Evolutionary conservation across 2,888 invertebrate species (phyloP).

Genomic region (Dasysyrphus tricinctus): DNA sequence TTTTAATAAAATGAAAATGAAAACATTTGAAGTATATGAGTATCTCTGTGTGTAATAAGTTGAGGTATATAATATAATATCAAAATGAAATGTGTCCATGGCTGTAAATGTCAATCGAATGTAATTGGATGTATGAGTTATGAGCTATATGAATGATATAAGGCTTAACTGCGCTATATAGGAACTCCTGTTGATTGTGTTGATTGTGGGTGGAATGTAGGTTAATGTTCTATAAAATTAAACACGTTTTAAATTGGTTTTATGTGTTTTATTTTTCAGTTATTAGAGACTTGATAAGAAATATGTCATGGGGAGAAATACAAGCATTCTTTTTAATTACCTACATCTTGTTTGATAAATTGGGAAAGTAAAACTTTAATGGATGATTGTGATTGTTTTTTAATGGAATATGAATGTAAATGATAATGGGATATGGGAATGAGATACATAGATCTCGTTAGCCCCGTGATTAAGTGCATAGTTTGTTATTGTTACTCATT

Average conservation of each 20-base stretch:
- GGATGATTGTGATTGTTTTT: neutral
- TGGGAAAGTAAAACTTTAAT: neutral
- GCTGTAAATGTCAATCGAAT: slow-evolving; percentile 74
- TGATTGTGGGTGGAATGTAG: slow-evolving; percentile 71
- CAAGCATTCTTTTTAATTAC: neutral
- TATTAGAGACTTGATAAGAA: neutral
- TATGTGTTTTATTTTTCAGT: slow-evolving; percentile 17
- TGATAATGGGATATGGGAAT: too few species aligned
- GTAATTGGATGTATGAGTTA: slow-evolving; percentile 75
- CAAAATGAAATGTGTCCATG: slow-evolving; percentile 60
- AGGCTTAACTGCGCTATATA: slow-evolving; percentile 59
- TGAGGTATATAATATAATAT: neutral
- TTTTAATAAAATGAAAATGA: slow-evolving; percentile 73
- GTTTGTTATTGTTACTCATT: too few species aligned
- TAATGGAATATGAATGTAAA: neutral
- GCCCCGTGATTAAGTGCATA: too few species aligned
- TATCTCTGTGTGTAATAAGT: neutral
- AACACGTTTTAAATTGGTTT: slow-evolving; percentile 55
- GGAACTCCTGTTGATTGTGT: slow-evolving; percentile 73
- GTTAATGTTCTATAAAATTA: slow-evolving; percentile 72
- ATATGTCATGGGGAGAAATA: neutral
- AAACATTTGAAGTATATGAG: slow-evolving; percentile 57
- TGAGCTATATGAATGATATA: slow-evolving; percentile 52
- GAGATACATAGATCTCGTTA: too few species aligned
- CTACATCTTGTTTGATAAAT: neutral